Conservation (phyloP, 2,888 invertebrate genomes). For the Drosophila koepferae region DNA sequence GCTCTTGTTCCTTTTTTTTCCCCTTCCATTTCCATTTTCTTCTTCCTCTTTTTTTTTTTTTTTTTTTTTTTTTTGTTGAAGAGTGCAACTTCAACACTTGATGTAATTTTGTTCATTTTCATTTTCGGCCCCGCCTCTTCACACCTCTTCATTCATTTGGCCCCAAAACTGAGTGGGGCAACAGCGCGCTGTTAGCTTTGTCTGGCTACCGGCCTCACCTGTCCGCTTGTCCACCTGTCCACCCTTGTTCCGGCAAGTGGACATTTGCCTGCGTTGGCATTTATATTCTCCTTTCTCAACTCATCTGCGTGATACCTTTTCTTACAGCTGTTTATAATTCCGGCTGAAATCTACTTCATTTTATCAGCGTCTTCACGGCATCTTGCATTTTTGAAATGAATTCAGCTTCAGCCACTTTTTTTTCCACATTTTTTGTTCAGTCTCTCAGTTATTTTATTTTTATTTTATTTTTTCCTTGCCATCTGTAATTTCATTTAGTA, state of each 20-base stretch:
- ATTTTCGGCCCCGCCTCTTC: constrained; percentile 14
- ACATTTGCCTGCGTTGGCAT: constrained; percentile 62
- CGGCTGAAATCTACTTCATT: constrained; percentile 72
- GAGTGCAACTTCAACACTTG: constrained; percentile 46
- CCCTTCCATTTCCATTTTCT: too few relatives aligned
- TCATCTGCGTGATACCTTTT: constrained; percentile 25
- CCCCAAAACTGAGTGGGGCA: constrained; percentile 60
- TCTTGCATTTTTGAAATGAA: constrained; percentile 76
- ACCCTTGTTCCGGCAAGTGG: constrained; percentile 37
- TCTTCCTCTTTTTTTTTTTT: too few relatives aligned
- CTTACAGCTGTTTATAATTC: constrained; percentile 71
- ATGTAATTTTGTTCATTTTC: constrained; percentile 64
- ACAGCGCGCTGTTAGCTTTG: constrained; percentile 28
- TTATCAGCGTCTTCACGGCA: constrained; percentile 76
- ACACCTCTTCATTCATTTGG: constrained; percentile 70
- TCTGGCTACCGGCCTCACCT: constrained; percentile 1
- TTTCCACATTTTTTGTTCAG: constrained; percentile 26
- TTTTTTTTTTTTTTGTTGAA: constrained; percentile 21
- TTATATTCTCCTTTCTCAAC: constrained; percentile 18
- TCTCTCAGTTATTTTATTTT: constrained; percentile 9
- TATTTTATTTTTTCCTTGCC: constrained; percentile 19
- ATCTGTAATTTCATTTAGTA: constrained; percentile 70
- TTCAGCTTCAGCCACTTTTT: constrained; percentile 36
- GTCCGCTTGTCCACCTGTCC: constrained; percentile 21
- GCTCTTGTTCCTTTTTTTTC: constrained; percentile 12